Evolutionary conservation across 2,113 vertebrate species (phyloP), one percentile per base, ranked within the genome.

Genomic region (Peromyscus polionotus): DNA sequence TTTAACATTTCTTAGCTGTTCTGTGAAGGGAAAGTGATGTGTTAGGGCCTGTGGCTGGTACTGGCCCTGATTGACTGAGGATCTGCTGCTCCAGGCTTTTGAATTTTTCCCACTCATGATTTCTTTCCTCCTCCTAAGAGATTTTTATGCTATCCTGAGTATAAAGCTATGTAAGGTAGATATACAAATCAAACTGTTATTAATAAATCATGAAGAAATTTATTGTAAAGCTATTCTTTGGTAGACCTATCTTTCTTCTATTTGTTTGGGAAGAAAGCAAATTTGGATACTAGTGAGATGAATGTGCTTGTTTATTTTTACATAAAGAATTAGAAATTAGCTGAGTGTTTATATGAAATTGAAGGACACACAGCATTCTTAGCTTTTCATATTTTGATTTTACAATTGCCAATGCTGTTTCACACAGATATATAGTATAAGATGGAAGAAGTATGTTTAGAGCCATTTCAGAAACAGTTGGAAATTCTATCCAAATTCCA

Each of bases 1-100:
- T 97, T 26, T 92, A 95, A 90, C 73, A 65, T 63, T 65, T 90
- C 84, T 73, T 70, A 39, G 61, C 67, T 92, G 54, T 51, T 90
- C 76, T 90, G 67, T 31, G 45, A 87, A 87, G 88, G 31, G 54
- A 85, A 86, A 48, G 4, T 88, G 68, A 7, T 90, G 86, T 95
- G 3, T 14, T 95, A 90, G 91, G 77, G 72, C 19, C 68, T 48
- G 57, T 26, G 16, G 42, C 42, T 59, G 73, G 67, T 45, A 80
- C 0, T 72, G 26, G 88, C 57, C 3, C 0, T 42, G n/a, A 31
- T 7, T 51, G 75, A 65, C n/a, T 22, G 70, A 89, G 68, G 12
- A 10, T 39, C 45, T 90, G 8, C 19, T 72, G 24, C 12, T 54
- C 0, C 3, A 14, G 22, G 3, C 36, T 75, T 59, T 39, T 20